Percentiles rank a stretch among this genome's conserved stretches.
Conservation (phyloP, 2,113 vertebrate genomes). For the Penelope pileata region DNA sequence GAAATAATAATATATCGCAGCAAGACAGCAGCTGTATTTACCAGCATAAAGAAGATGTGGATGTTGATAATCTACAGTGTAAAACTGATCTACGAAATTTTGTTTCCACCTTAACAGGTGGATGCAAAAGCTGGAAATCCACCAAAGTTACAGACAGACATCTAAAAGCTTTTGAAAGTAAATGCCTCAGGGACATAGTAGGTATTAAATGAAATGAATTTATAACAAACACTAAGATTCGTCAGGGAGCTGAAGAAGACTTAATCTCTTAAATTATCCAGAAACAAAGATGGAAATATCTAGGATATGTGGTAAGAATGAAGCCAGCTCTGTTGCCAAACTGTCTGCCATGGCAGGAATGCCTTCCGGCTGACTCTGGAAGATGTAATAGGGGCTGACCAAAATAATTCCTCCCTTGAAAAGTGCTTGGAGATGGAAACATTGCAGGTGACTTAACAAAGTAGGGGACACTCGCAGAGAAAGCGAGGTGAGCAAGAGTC, state of each 20-base stretch:
- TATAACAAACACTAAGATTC: conserved; percentile 62
- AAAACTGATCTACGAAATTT: not conserved
- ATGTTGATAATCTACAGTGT: not conserved
- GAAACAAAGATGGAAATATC: conserved; percentile 65
- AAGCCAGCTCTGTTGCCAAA: conserved; percentile 57
- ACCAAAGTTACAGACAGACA: conserved; percentile 37
- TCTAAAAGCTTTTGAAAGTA: conserved; percentile 64
- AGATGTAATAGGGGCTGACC: not conserved
- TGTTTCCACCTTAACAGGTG: conserved; percentile 60
- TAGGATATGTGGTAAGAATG: conserved; percentile 56
- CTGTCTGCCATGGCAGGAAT: conserved; percentile 47
- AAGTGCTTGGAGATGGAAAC: not conserved
- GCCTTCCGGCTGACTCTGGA: conserved; percentile 20
- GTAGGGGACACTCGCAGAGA: not conserved
- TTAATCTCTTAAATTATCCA: conserved; percentile 70
- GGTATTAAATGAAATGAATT: conserved; percentile 62
- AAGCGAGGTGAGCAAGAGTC: not conserved
- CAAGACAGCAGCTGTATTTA: not conserved
- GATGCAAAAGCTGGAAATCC: conserved; percentile 50
- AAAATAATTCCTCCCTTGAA: not conserved
- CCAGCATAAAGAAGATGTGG: not conserved
- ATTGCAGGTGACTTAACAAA: not conserved
- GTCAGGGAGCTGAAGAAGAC: conserved; percentile 45
- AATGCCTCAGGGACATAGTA: conserved; percentile 51
- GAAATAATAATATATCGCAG: not conserved